Evolutionary conservation across 2,888 invertebrate species (phyloP).

Genomic region (Sarcophaga variegata): DNA sequence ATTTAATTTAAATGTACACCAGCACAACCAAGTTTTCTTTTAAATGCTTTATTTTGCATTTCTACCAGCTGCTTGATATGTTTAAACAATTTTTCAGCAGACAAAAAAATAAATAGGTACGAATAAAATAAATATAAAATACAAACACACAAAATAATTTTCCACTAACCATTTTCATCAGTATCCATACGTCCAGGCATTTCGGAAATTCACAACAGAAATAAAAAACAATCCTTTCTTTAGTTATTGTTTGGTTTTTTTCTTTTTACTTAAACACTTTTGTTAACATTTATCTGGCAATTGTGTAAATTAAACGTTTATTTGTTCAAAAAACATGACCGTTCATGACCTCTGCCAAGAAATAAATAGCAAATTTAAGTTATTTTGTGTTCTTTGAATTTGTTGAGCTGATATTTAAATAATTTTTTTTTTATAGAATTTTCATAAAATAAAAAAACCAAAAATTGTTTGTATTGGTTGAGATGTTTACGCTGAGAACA

Average conservation of each 20-base stretch:
- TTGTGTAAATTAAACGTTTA: background rate
- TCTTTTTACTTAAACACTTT: constrained; percentile 22
- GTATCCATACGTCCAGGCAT: constrained; percentile 62
- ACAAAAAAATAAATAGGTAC: background rate
- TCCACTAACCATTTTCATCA: constrained; percentile 63
- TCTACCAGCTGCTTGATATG: constrained; percentile 12
- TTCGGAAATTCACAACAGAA: constrained; percentile 24
- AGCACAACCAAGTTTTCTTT: constrained; percentile 11
- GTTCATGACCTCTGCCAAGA: constrained; percentile 61
- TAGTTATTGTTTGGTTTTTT: background rate
- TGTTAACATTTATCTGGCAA: constrained; percentile 33
- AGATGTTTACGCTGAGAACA: constrained; percentile 45
- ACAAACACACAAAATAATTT: constrained; percentile 28
- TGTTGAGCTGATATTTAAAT: background rate
- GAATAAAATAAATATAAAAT: constrained; percentile 10
- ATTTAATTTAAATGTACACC: constrained; percentile 13
- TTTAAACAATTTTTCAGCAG: constrained; percentile 16
- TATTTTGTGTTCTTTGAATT: constrained; percentile 17
- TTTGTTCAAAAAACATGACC: constrained; percentile 47
- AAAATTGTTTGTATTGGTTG: constrained; percentile 35
- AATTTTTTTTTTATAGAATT: constrained; percentile 43
- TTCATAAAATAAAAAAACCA: constrained; percentile 22
- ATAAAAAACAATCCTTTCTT: background rate
- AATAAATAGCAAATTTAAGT: constrained; percentile 31
- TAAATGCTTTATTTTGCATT: background rate